Evolutionary conservation across 2,797 vertebrate genomes (phyloP).

Genomic region (Borostomias antarcticus): DNA sequence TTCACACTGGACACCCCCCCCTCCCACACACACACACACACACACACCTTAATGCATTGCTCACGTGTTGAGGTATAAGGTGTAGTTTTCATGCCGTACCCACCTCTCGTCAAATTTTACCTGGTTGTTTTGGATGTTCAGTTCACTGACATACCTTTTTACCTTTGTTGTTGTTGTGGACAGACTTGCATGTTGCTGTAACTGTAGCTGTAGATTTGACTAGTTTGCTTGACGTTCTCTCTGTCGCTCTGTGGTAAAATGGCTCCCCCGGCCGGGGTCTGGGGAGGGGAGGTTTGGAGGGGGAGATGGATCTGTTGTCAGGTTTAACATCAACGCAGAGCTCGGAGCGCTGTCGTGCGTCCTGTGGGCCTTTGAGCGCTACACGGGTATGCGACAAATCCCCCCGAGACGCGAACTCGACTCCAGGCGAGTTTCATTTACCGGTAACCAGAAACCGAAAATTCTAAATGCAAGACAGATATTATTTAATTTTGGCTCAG

Average conservation of each 20-base stretch:
- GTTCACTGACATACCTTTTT: background rate
- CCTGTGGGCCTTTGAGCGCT: slow-evolving; percentile 17
- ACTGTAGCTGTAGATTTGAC: no score
- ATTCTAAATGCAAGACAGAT: slow-evolving; percentile 51
- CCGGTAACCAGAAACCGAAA: slow-evolving; percentile 75
- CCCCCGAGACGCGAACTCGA: slow-evolving; percentile 40
- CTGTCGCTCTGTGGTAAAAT: no score
- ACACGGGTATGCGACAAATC: slow-evolving; percentile 15
- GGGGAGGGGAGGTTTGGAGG: no score
- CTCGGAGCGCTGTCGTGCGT: slow-evolving; percentile 25
- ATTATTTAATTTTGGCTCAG: slow-evolving; percentile 66
- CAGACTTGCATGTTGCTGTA: no score
- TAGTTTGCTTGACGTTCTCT: background rate
- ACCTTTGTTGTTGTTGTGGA: background rate
- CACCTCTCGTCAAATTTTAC: background rate
- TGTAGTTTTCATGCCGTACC: background rate
- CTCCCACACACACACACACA: no score
- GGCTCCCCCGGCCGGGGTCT: no score
- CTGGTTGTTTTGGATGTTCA: background rate
- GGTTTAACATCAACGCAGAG: slow-evolving; percentile 23
- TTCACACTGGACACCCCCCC: slow-evolving; percentile 23
- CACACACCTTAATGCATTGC: background rate
- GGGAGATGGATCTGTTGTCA: no score
- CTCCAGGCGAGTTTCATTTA: slow-evolving; percentile 71
- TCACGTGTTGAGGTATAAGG: background rate